phyloP scores from a whole-genome alignment of 2,888 invertebrate genomes.

The Isoperla grammatica region DNA sequence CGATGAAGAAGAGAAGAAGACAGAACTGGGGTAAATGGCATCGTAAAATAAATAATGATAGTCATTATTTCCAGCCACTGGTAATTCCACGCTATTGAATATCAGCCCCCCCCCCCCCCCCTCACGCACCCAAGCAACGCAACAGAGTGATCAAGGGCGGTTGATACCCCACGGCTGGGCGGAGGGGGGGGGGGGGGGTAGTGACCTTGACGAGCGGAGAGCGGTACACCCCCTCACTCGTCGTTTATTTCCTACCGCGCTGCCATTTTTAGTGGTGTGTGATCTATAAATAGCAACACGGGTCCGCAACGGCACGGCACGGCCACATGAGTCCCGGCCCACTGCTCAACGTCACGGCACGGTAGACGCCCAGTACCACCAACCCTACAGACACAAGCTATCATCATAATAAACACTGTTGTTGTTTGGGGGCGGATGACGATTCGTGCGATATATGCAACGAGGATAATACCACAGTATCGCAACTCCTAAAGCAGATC shows the following conservation, averaged over 20 bases:
- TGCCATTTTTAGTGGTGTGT: constrained; percentile 32
- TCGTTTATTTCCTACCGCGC: constrained; percentile 29
- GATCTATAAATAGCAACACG: constrained; percentile 29
- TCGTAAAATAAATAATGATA: constrained; percentile 18
- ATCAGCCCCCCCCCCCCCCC: neutral
- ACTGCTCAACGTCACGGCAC: neutral
- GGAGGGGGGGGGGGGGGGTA: constrained; percentile 33
- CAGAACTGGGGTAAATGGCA: constrained; percentile 15
- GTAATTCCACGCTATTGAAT: constrained; percentile 2
- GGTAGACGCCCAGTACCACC: neutral
- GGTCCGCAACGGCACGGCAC: constrained; percentile 12
- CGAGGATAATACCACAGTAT: too few relatives aligned
- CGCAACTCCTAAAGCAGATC: too few relatives aligned
- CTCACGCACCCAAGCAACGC: too few relatives aligned
- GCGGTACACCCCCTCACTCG: constrained; percentile 31
- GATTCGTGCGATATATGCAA: too few relatives aligned
- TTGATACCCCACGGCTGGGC: constrained; percentile 14
- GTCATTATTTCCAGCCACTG: constrained; percentile 5
- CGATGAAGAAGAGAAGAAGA: neutral
- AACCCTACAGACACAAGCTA: too few relatives aligned
- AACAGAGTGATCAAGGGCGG: constrained; percentile 19
- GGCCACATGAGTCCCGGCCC: neutral
- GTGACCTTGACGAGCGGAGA: constrained; percentile 36
- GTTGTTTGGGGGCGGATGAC: too few relatives aligned
- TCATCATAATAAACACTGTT: too few relatives aligned